phyloP scores from a whole-genome alignment of 1,140 invertebrate species.

The Episyrphus balteatus region DNA sequence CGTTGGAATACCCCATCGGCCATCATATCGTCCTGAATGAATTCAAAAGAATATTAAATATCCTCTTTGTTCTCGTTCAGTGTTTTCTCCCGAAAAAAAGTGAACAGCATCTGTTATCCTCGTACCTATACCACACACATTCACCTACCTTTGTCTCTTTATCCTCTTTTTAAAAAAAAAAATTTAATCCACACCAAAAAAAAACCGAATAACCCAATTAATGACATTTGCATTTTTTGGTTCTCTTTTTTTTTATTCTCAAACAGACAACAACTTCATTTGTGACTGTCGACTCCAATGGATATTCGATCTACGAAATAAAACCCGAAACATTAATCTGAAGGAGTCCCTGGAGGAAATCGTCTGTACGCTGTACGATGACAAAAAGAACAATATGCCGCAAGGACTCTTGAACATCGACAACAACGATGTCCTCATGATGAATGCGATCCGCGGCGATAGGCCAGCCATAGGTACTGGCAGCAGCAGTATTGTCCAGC shows the following conservation, averaged over 20 bases:
- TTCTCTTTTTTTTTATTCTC: slow-evolving; percentile 10
- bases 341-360: slow-evolving; percentile 53
- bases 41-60: no score
- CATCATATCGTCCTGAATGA: no score
- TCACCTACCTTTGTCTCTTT: no score
- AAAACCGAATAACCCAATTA: no score
- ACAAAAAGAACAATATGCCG: slow-evolving; percentile 16
- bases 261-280: slow-evolving; percentile 63
- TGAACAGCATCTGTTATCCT: no score
- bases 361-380: slow-evolving; percentile 51
- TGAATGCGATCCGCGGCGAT: neutral
- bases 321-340: slow-evolving; percentile 56
- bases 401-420: neutral
- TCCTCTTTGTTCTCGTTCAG: no score
- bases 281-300: slow-evolving; percentile 68
- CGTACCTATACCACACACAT: no score
- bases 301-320: slow-evolving; percentile 60
- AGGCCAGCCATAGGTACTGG: neutral
- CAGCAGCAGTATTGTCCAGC: neutral
- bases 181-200: no score
- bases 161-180: no score
- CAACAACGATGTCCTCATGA: slow-evolving; percentile 2
- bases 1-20: no score
- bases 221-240: neutral
- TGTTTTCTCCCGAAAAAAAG: no score